phyloP scores from a whole-genome alignment of 1,140 invertebrate genomes.

The Sarcophaga peregrina region DNA sequence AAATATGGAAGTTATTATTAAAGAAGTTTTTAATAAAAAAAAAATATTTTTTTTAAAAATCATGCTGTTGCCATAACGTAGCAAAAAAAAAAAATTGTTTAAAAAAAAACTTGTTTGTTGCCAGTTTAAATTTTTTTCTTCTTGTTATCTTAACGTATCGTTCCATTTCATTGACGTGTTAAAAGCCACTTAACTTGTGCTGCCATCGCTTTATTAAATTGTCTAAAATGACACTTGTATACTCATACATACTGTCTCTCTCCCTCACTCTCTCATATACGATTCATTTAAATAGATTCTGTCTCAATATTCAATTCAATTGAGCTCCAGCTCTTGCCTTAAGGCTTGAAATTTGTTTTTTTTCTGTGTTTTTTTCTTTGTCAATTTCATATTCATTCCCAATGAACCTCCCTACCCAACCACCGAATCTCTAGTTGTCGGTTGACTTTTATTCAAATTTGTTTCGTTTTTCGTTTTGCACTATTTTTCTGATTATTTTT shows the following conservation, averaged over 20 bases:
- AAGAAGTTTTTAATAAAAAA: neutral
- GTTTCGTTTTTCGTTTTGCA: neutral
- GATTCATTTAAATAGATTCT: no score
- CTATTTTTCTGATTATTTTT: neutral
- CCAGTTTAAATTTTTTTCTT: neutral
- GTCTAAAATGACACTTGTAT: neutral
- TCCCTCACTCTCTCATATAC: no score
- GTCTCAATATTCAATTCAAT: neutral
- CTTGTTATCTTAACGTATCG: neutral
- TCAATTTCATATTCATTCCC: neutral
- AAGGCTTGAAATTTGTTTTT: neutral
- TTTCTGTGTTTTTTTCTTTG: neutral
- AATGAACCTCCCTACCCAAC: no score
- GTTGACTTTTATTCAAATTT: neutral
- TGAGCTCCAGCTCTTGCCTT: neutral
- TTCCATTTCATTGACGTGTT: constrained; percentile 18
- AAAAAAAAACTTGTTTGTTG: constrained; percentile 13
- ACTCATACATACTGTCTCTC: no score
- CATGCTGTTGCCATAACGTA: no score
- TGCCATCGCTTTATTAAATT: constrained; percentile 24
- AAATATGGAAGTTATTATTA: constrained; percentile 20
- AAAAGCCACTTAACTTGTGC: constrained; percentile 21
- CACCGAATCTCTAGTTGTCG: neutral
- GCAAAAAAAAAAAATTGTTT: neutral
- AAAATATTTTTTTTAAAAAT: no score